A percentile compares a stretch with the other conserved stretches of the same genome.
Evolutionary conservation across 2,113 vertebrate species (phyloP).

Genomic region (Cottus gobio): DNA sequence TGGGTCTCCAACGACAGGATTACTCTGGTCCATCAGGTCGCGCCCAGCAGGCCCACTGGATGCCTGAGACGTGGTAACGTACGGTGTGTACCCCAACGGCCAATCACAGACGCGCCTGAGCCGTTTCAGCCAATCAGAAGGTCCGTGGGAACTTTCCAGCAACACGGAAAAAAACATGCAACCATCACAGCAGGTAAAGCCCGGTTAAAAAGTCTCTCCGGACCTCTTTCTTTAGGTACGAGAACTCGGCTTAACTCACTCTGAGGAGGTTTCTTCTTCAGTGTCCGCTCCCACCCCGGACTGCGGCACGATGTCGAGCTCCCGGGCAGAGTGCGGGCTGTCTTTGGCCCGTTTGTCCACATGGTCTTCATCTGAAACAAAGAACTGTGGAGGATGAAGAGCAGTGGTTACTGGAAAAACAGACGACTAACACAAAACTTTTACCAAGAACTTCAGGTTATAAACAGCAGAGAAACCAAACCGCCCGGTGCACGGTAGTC

Average conservation of each 20-base stretch:
- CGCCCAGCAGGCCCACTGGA: constrained; percentile 73
- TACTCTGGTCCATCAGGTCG: constrained; percentile 57
- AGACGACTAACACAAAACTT: not conserved
- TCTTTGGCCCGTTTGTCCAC: constrained; percentile 35
- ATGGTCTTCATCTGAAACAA: constrained; percentile 81
- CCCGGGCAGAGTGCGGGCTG: constrained; percentile 40
- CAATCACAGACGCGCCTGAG: constrained; percentile 6
- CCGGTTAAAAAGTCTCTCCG: not conserved
- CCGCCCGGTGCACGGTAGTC: not conserved
- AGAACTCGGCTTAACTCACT: constrained; percentile 71
- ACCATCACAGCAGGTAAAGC: constrained; percentile 15
- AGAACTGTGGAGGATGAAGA: constrained; percentile 72
- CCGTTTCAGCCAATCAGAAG: constrained; percentile 1
- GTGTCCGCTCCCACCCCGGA: constrained; percentile 25
- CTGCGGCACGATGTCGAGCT: constrained; percentile 51
- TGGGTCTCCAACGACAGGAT: constrained; percentile 60
- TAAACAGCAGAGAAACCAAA: not conserved
- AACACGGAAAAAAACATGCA: constrained; percentile 35
- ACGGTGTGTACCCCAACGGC: constrained; percentile 45
- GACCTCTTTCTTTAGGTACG: not conserved
- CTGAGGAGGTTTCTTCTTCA: constrained; percentile 65
- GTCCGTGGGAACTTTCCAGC: constrained; percentile 12
- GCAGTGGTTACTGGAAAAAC: not conserved
- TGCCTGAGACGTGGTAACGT: constrained; percentile 80
- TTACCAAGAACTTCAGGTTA: not conserved